phyloP scores from a whole-genome alignment of 2,797 vertebrate genomes.

The Characodon lateralis region DNA sequence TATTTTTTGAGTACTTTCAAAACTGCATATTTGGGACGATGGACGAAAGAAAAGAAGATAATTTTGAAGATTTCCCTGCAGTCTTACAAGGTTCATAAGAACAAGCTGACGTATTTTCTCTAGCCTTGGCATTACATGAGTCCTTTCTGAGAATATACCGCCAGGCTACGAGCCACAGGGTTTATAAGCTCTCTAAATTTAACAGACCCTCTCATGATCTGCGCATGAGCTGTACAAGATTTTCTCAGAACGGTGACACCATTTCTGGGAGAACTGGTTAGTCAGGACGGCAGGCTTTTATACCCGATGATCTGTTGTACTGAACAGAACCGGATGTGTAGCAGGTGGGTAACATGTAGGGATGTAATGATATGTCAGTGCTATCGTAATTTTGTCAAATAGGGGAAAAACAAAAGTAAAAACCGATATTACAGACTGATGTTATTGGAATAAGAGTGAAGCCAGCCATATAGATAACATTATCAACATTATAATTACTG shows the following conservation, averaged over 20 bases:
- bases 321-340: neutral
- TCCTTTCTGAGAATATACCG: neutral
- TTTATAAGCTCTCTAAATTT: conserved; percentile 6
- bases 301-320: neutral
- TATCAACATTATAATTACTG: neutral
- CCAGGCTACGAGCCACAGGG: neutral
- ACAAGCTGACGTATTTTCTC: neutral
- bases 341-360: neutral
- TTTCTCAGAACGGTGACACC: conserved; percentile 2
- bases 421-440: neutral
- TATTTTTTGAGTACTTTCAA: no score
- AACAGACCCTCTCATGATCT: conserved; percentile 2
- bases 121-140: neutral
- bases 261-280: conserved; percentile 17
- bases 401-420: neutral
- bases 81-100: neutral
- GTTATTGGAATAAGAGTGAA: neutral
- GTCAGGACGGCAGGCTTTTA: conserved; percentile 3
- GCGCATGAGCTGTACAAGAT: conserved; percentile 10
- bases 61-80: neutral
- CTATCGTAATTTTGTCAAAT: neutral
- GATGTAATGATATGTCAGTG: neutral
- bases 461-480: neutral
- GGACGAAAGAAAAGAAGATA: neutral
- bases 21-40: no score